phyloP scores from a whole-genome alignment of 2,888 invertebrate genomes.

The Euclidia mi region DNA sequence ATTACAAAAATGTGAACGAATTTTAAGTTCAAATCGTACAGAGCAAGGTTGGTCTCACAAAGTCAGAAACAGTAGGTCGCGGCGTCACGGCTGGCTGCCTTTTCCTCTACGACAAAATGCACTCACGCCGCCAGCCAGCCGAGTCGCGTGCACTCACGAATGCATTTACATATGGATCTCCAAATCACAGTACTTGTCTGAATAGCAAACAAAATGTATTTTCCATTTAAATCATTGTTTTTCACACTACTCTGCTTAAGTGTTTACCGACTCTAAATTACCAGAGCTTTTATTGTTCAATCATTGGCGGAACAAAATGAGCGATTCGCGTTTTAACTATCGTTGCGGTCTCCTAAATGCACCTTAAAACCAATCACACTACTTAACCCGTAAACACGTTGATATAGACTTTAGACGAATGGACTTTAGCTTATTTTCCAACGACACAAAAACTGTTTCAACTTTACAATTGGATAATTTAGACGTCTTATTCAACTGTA shows the following conservation, averaged over 20 bases:
- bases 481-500: conserved; percentile 46
- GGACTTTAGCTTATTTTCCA: conserved; percentile 34
- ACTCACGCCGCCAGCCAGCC: conserved; percentile 75
- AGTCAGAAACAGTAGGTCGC: conserved; percentile 72
- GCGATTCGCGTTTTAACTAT: conserved; percentile 53
- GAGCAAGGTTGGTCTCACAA: conserved; percentile 62
- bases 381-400: neutral
- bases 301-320: conserved; percentile 42
- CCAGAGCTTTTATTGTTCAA: conserved; percentile 41
- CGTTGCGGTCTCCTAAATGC: conserved; percentile 40
- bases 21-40: conserved; percentile 61
- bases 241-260: conserved; percentile 26
- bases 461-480: conserved; percentile 49
- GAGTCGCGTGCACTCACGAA: conserved; percentile 77
- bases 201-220: conserved; percentile 74
- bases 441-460: conserved; percentile 22
- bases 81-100: conserved; percentile 67
- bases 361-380: conserved; percentile 34
- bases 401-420: conserved; percentile 36
- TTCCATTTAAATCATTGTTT: conserved; percentile 50
- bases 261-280: conserved; percentile 26
- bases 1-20: conserved; percentile 46
- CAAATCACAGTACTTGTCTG: conserved; percentile 77
- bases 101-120: conserved; percentile 83
- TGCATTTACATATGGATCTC: conserved; percentile 86